Evolutionary conservation across 2,113 vertebrate species (phyloP).

Genomic region (Sylvietta virens): DNA sequence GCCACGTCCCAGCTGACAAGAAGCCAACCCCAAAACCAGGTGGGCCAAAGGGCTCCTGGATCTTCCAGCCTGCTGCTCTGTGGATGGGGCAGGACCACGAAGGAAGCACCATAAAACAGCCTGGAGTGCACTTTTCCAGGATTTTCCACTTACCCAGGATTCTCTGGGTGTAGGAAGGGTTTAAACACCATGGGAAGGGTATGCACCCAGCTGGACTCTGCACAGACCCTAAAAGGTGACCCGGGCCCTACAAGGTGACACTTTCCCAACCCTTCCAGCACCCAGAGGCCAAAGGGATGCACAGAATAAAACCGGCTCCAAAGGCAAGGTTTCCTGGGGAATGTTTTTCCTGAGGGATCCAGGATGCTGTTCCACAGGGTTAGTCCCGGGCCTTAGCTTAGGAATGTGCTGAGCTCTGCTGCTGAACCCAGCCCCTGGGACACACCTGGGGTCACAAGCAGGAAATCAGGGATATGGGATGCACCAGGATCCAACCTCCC

Average conservation of each 20-base stretch:
- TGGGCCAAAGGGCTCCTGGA: neutral
- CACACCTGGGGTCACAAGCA: neutral
- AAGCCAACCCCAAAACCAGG: neutral
- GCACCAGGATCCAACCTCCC: neutral
- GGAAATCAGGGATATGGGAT: neutral
- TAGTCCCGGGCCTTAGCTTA: accelerated
- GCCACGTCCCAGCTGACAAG: neutral
- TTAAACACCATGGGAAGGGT: neutral
- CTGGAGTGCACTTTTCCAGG: accelerated
- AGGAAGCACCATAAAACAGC: neutral
- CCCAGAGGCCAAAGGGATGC: neutral
- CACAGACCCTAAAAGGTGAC: neutral
- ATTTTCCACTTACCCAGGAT: accelerated
- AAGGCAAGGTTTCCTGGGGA: neutral
- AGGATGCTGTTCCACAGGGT: neutral
- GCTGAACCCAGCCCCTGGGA: neutral
- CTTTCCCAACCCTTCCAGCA: neutral
- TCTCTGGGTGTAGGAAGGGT: neutral
- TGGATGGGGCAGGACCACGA: neutral
- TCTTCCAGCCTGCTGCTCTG: neutral
- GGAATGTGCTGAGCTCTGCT: neutral
- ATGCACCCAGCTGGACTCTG: neutral
- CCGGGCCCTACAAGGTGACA: no score
- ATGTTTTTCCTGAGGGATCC: neutral
- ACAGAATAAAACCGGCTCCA: neutral